phyloP scores from a whole-genome alignment of 1,140 invertebrate species.

The Drosophila malerkotliana region DNA sequence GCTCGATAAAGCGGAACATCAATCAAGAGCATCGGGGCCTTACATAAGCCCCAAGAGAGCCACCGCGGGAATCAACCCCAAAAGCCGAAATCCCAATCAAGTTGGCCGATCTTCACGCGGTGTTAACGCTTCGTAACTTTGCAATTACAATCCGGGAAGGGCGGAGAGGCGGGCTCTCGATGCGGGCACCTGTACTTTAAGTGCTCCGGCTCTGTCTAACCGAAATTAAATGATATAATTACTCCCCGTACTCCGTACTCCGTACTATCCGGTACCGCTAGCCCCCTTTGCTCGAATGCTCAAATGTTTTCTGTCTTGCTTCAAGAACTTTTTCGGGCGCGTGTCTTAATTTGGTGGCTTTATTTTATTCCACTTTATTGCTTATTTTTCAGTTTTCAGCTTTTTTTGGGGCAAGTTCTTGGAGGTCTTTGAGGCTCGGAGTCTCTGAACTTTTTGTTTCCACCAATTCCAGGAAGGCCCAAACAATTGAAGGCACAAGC shows the following conservation, averaged over 20 bases:
- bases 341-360: conserved; percentile 39
- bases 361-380: conserved; percentile 20
- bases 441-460: conserved; percentile 15
- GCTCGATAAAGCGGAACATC: conserved; percentile 37
- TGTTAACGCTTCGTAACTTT: conserved; percentile 74
- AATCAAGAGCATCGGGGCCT: conserved; percentile 39
- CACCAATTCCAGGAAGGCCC: conserved; percentile 38
- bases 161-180: conserved; percentile 1
- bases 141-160: conserved; percentile 46
- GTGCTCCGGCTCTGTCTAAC: conserved; percentile 31
- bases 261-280: conserved; percentile 16
- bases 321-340: conserved; percentile 64
- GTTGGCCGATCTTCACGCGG: conserved; percentile 70
- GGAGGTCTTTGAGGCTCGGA: conserved; percentile 6
- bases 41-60: conserved; percentile 1
- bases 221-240: conserved; percentile 77
- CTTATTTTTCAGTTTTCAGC: background rate
- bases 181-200: conserved; percentile 42
- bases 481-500: conserved; percentile 28
- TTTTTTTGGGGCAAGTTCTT: conserved; percentile 1
- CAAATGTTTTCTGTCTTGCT: conserved; percentile 57
- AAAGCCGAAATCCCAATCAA: conserved; percentile 35
- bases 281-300: conserved; percentile 6
- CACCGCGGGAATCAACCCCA: background rate
- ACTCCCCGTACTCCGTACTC: conserved; percentile 40